A percentile compares a stretch with the other conserved stretches of the same genome.
Conservation (phyloP, 2,797 vertebrate species). For the Poeciliopsis presidionis region DNA sequence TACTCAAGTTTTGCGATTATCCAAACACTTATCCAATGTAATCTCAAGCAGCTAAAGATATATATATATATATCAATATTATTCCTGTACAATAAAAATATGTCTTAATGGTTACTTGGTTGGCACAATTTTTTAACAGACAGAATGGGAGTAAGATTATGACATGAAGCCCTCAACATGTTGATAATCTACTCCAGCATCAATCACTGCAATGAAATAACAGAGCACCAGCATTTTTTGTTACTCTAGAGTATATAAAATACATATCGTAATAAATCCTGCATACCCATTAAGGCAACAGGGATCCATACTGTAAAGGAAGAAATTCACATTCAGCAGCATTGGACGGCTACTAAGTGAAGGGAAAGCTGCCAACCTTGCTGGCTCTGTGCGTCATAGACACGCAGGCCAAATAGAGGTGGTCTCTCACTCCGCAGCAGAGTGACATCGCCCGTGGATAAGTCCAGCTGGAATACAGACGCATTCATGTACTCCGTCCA, state of each 20-base stretch:
- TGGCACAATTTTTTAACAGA: background rate
- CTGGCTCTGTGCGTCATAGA: slow-evolving; percentile 94
- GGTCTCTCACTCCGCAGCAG: slow-evolving; percentile 92
- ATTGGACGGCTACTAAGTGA: slow-evolving; percentile 26
- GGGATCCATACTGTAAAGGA: slow-evolving; percentile 17
- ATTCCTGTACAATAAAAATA: background rate
- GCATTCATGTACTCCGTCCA: slow-evolving; percentile 99
- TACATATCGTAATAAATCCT: slow-evolving; percentile 22
- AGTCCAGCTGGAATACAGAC: slow-evolving; percentile 95
- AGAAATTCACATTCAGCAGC: slow-evolving; percentile 31
- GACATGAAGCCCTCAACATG: slow-evolving; percentile 31
- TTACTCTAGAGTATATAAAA: slow-evolving; percentile 22
- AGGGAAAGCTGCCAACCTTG: slow-evolving; percentile 84
- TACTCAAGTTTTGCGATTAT: background rate
- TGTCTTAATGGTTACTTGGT: background rate
- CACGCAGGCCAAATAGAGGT: slow-evolving; percentile 93
- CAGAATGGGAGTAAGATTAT: background rate
- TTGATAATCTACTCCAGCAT: background rate
- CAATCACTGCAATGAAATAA: slow-evolving; percentile 30
- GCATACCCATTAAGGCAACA: slow-evolving; percentile 30
- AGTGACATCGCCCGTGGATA: slow-evolving; percentile 87
- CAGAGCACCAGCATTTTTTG: slow-evolving; percentile 12
- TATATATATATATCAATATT: background rate
- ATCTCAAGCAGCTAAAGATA: background rate
- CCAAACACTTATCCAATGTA: background rate